These are phyloP conservation scores for Shinisaurus crocodilurus DNA, from an alignment of 2,113 vertebrate species.

Conservation along the genomic window DNA sequence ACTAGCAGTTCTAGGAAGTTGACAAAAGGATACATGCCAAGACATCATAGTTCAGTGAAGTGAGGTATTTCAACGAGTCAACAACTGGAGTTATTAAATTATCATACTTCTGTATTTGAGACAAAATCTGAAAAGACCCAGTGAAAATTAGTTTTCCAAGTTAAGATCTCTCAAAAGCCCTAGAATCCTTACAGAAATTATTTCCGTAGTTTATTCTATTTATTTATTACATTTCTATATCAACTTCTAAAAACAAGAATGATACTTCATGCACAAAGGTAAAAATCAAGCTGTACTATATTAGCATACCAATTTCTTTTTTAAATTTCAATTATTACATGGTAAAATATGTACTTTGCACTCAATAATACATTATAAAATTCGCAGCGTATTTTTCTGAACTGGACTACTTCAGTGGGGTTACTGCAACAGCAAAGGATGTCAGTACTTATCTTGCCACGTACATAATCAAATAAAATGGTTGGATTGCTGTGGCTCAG, in stretches of 20 bases:
- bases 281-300: neutral
- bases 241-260: neutral
- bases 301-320: neutral
- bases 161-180: too few relatives aligned
- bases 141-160: neutral
- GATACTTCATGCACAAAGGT: neutral
- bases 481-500: slow-evolving; percentile 99
- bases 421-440: neutral
- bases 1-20: rapidly evolving
- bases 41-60: slow-evolving; percentile 96
- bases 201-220: too few relatives aligned
- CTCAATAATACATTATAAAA: neutral
- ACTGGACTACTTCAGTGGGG: too few relatives aligned
- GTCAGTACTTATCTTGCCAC: slow-evolving; percentile 64
- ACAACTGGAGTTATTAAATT: slow-evolving; percentile 98
- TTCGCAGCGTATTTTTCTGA: neutral
- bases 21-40: slow-evolving; percentile 96
- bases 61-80: slow-evolving; percentile 99
- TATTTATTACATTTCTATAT: too few relatives aligned
- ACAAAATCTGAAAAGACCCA: slow-evolving; percentile 87
- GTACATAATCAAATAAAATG: slow-evolving; percentile 99
- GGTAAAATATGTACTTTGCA: neutral
- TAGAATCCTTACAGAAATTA: neutral
- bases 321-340: neutral
- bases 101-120: slow-evolving; percentile 98